Base-by-base conservation (phyloP, 2,797 vertebrate species). In the Valencia hispanica region DNA sequence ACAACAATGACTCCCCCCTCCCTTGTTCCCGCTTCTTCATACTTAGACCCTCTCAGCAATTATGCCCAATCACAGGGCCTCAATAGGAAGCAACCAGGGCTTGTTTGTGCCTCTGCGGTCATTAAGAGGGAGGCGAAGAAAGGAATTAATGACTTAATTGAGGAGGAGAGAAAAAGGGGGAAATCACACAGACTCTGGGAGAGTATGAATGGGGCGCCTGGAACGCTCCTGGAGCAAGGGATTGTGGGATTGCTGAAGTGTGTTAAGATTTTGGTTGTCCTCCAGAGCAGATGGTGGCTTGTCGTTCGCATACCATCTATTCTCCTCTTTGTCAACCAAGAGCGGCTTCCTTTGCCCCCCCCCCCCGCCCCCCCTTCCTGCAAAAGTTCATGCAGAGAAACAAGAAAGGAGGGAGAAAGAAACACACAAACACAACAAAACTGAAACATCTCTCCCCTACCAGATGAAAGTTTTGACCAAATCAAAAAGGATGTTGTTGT, bases 81-180 rank as follows among this genome's bases (percentile, higher is more conserved):
- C 97, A 98, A 97, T 97, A 96, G 97, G 96, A 94, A 97, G 96
- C 96, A 96, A 97, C 97, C 96, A 94, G 96, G 96, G 96, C 97
- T 97, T 98, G 97, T 98, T 99, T 99, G 97, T 97, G 97, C 96
- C 97, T 97, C 96, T 82, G 96, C 71, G 96, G 97, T 98, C 97
- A 98, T 99, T 98, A 98, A 97, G 97, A 97, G 92, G 91, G 96
- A 96, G 96, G 96, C 92, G 95, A 99, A 98, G 97, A 99, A 98
- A 98, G 97, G 97, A 98, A 98, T 98, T 98, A 99, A 99, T 98
- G 97, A 98, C 97, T 98, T 98, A 98, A 98, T 98, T 98, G 97
- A 97, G 96, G 97, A 97, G 97, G 97, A 97, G 97, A 97, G 97
- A 97, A 96, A 96, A 97, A 97, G 83, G 86, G 91, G 90, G 90